A percentile compares a stretch with the other conserved stretches of the same genome.
These are phyloP conservation scores for Nephrocerus scutellatus DNA, from an alignment of 2,888 invertebrate genomes.

Conservation along the genomic window DNA sequence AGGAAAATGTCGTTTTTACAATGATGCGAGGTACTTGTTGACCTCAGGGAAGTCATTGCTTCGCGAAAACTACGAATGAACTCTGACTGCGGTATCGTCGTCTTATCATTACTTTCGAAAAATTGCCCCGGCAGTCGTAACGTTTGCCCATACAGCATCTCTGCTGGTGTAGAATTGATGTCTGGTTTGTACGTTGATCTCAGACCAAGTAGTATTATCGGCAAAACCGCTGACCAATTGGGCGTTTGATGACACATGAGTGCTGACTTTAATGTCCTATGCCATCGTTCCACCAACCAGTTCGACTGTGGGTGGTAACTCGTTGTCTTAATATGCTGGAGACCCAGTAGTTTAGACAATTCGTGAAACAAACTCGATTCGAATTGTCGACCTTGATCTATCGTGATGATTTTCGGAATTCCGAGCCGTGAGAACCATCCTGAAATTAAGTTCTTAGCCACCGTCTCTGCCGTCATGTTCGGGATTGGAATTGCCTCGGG, in stretches of 20 bases:
- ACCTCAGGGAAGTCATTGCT: too few species aligned
- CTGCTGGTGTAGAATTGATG: constrained; percentile 11
- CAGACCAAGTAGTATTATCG: constrained; percentile 9
- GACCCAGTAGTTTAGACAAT: constrained; percentile 6
- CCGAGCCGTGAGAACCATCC: constrained; percentile 17
- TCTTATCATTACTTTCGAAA: too few species aligned
- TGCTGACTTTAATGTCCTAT: constrained; percentile 7
- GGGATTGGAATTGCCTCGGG: constrained; percentile 4
- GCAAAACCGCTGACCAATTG: constrained; percentile 14
- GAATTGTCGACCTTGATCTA: constrained; percentile 19
- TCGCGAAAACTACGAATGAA: too few species aligned
- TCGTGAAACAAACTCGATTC: constrained; percentile 11
- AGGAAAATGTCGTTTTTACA: too few species aligned
- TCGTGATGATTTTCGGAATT: constrained; percentile 14
- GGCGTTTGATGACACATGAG: constrained; percentile 8
- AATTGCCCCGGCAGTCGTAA: too few species aligned
- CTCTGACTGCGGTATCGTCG: too few species aligned
- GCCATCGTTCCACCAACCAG: constrained; percentile 14
- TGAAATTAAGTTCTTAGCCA: constrained; percentile 1
- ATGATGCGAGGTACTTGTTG: too few species aligned
- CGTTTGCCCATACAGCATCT: too few species aligned
- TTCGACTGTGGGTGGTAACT: constrained; percentile 15
- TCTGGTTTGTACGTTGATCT: constrained; percentile 13
- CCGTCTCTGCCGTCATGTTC: not conserved
- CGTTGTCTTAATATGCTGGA: constrained; percentile 5